Conservation (phyloP, 2,888 invertebrate genomes). For the Polyploca ridens region DNA sequence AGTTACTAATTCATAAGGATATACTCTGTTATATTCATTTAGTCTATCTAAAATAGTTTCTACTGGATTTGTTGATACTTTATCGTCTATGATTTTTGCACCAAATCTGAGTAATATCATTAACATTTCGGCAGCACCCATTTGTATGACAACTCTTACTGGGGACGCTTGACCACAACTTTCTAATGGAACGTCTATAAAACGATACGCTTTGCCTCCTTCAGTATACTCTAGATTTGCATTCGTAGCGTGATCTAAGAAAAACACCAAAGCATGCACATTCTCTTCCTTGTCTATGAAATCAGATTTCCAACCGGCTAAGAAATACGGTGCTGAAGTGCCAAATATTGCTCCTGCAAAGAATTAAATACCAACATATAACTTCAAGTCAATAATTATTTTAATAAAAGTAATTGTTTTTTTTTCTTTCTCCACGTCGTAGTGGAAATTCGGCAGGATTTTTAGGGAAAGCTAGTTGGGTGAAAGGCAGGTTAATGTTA, state of each 20-base stretch:
- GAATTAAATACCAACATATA: slow-evolving; percentile 42
- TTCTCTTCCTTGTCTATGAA: slow-evolving; percentile 92
- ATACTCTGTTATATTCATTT: slow-evolving; percentile 85
- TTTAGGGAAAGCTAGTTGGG: too few species aligned
- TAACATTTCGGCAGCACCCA: slow-evolving; percentile 90
- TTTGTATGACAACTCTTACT: slow-evolving; percentile 89
- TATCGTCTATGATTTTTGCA: slow-evolving; percentile 84
- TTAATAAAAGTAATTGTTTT: neutral
- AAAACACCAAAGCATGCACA: slow-evolving; percentile 90
- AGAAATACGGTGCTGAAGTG: slow-evolving; percentile 90
- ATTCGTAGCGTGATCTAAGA: slow-evolving; percentile 89
- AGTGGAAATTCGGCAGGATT: too few species aligned
- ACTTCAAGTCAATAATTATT: neutral
- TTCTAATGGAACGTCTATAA: slow-evolving; percentile 92
- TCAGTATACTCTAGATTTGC: slow-evolving; percentile 85
- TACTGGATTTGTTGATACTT: slow-evolving; percentile 85
- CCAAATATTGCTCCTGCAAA: slow-evolving; percentile 92
- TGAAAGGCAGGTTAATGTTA: too few species aligned
- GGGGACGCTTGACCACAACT: slow-evolving; percentile 91
- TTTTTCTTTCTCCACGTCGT: too few species aligned
- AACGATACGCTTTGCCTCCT: slow-evolving; percentile 73
- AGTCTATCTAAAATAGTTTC: slow-evolving; percentile 87
- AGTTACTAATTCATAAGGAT: slow-evolving; percentile 88
- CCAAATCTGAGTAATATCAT: slow-evolving; percentile 90
- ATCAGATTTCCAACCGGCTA: slow-evolving; percentile 95